Evolutionary conservation across 1,140 invertebrate genomes (phyloP).

Genomic region (Psilanteris sp.): DNA sequence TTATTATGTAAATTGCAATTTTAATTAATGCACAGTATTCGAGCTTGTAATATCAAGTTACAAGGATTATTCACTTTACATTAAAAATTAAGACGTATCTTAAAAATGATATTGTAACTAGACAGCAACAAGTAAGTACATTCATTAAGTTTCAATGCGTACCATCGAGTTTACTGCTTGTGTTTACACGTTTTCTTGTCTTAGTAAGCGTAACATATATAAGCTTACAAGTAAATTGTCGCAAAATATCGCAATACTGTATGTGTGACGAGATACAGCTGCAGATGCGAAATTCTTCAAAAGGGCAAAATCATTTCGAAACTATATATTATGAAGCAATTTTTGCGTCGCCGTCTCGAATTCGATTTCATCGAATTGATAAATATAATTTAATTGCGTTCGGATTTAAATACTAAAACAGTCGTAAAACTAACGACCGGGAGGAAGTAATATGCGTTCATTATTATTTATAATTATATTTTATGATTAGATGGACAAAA

Average conservation of each 20-base stretch:
- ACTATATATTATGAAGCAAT: too few species aligned
- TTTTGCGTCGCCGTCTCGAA: too few species aligned
- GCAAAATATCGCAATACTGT: slow-evolving; percentile 31
- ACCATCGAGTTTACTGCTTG: slow-evolving; percentile 45
- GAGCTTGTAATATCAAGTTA: neutral
- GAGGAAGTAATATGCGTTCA: too few species aligned
- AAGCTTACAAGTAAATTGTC: slow-evolving; percentile 37
- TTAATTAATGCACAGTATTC: neutral
- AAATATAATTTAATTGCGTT: too few species aligned
- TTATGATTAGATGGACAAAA: too few species aligned
- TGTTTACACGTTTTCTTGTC: slow-evolving; percentile 51
- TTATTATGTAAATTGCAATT: neutral
- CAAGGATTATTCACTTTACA: neutral
- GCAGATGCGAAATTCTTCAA: too few species aligned
- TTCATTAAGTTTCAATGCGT: slow-evolving; percentile 64
- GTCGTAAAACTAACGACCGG: too few species aligned
- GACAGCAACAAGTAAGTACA: slow-evolving; percentile 38
- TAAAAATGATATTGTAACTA: slow-evolving; percentile 35
- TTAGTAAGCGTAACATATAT: slow-evolving; percentile 16
- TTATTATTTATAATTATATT: too few species aligned
- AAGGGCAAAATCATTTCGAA: too few species aligned
- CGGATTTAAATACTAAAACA: too few species aligned
- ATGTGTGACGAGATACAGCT: too few species aligned
- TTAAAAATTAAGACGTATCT: slow-evolving; percentile 1
- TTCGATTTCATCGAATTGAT: too few species aligned